These are phyloP conservation scores for Lampris megalopsis DNA, from an alignment of 2,113 vertebrate genomes.

Conservation along the genomic window DNA sequence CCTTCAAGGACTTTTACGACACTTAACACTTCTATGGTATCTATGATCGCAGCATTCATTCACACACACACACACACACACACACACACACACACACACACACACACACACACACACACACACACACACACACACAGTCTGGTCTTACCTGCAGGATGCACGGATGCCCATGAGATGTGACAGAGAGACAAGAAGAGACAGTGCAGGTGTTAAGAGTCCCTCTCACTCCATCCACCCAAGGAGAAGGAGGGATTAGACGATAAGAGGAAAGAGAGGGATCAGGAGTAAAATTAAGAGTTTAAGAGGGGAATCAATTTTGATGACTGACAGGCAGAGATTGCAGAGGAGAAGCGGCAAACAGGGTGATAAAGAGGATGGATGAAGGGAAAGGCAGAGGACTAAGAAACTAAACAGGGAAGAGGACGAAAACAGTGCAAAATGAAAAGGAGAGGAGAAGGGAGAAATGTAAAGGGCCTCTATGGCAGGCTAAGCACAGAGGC, in stretches of 20 bases:
- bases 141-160: constrained; percentile 88
- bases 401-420: not conserved
- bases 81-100: too few relatives aligned
- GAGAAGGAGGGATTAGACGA: not conserved
- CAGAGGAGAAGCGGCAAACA: not conserved
- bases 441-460: constrained; percentile 8
- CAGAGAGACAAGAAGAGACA: constrained; percentile 55
- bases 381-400: not conserved
- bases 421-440: not conserved
- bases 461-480: constrained; percentile 54
- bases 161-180: constrained; percentile 87
- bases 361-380: constrained; percentile 4
- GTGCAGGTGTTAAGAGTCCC: constrained; percentile 74
- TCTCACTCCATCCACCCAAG: constrained; percentile 62
- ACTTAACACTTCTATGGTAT: not conserved
- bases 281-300: constrained; percentile 30
- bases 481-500: constrained; percentile 22
- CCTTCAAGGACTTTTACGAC: constrained; percentile 49
- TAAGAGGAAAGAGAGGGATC: constrained; percentile 2
- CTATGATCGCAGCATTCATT: not conserved
- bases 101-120: not conserved
- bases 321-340: constrained; percentile 36
- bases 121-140: constrained; percentile 4
- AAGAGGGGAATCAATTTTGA: constrained; percentile 26
- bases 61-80: not conserved